Evolutionary conservation across 1,140 invertebrate genomes (phyloP).

Genomic region (Pissodes strobi): DNA sequence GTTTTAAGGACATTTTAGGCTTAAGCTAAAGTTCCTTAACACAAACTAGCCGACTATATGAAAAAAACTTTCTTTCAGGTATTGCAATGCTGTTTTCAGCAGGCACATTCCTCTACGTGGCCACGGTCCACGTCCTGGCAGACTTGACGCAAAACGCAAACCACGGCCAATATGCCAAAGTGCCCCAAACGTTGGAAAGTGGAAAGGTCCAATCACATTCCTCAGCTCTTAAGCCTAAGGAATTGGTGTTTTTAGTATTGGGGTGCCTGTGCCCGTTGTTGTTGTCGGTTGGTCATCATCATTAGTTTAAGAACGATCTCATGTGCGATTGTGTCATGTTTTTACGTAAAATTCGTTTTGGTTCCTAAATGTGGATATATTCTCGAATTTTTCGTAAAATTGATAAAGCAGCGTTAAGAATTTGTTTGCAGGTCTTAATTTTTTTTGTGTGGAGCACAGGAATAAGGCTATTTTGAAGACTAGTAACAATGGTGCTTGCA

Average conservation of each 20-base stretch:
- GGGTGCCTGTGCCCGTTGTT: slow-evolving; percentile 86
- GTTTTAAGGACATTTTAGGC: too few species aligned
- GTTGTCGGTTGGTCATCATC: slow-evolving; percentile 89
- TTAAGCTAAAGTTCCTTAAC: not conserved
- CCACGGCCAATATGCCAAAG: slow-evolving; percentile 51
- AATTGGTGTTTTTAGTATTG: slow-evolving; percentile 80
- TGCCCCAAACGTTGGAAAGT: slow-evolving; percentile 49
- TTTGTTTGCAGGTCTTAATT: too few species aligned
- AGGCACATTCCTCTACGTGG: slow-evolving; percentile 98
- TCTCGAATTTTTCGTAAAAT: too few species aligned
- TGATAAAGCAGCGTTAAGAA: too few species aligned
- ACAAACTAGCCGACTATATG: too few species aligned
- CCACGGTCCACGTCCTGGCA: slow-evolving; percentile 96
- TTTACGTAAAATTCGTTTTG: too few species aligned
- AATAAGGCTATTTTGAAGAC: too few species aligned
- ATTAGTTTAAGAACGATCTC: slow-evolving; percentile 66
- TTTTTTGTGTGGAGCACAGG: too few species aligned
- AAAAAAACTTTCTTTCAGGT: slow-evolving; percentile 68
- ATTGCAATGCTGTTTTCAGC: slow-evolving; percentile 98
- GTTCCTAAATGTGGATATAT: too few species aligned
- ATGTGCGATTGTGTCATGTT: too few species aligned
- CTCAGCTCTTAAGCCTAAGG: slow-evolving; percentile 63
- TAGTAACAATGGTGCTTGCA: too few species aligned
- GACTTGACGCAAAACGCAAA: slow-evolving; percentile 74
- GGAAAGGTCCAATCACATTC: slow-evolving; percentile 50